Conservation (phyloP, 2,113 vertebrate genomes). For the Melanerpes aurifrons region DNA sequence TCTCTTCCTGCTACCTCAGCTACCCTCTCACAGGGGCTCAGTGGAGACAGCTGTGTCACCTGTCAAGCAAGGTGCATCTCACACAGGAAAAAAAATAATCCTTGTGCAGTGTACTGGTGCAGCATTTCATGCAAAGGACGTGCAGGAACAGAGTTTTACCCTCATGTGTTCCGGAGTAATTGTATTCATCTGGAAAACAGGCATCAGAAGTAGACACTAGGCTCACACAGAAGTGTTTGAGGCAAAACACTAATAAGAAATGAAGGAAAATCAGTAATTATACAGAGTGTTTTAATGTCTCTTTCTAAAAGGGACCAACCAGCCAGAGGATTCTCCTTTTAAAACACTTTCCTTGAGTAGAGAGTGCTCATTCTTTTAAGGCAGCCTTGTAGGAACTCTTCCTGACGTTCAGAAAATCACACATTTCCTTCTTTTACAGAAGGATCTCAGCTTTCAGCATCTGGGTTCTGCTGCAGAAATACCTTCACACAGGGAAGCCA, state of each 20-base stretch:
- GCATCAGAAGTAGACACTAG: background rate
- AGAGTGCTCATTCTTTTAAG: background rate
- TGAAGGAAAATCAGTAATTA: background rate
- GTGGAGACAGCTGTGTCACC: background rate
- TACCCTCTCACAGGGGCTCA: background rate
- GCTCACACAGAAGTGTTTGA: too few species aligned
- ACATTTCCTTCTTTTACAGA: background rate
- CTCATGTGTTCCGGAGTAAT: background rate
- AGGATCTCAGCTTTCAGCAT: background rate
- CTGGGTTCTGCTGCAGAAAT: fast-evolving
- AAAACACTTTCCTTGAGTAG: background rate
- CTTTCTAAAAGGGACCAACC: background rate
- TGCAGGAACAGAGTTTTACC: background rate
- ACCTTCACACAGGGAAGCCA: background rate
- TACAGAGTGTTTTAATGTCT: background rate
- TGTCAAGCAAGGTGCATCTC: background rate
- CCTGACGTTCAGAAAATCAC: background rate
- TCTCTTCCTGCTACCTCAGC: background rate
- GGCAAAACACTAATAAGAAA: background rate
- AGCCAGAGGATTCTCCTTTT: background rate
- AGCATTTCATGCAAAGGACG: background rate
- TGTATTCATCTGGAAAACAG: background rate
- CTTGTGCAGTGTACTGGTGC: background rate
- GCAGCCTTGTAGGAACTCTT: fast-evolving
- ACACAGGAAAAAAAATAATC: background rate